Base-by-base conservation (phyloP, 1,140 invertebrate species). In the Drosophila prosaltans region DNA sequence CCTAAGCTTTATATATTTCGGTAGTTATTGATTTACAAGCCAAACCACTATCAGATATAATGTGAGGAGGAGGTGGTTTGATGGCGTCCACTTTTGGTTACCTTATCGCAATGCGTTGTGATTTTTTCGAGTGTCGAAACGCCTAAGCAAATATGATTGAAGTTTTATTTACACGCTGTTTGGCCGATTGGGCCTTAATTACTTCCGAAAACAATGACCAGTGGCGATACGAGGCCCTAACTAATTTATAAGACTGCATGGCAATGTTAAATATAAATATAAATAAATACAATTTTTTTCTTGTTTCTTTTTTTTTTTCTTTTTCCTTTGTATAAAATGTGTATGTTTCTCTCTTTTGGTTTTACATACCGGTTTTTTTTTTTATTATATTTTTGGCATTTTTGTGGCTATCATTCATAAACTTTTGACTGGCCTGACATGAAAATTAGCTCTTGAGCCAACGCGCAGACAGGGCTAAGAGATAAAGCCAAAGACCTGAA, bases 1-100 rank as follows among this genome's bases (percentile, higher is more conserved):
- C n/a, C 57, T 45, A 36, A 72, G 57, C 58, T 80, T 78, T 51
- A 51, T 51, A 51, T 51, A 51, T 51, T 86, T 86, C 78, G 84
- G 84, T 89, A 89, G 84, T 89, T 89, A 89, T 89, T 89, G 84
- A 89, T 89, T 89, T 89, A 89, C 84, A 89, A 88, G 66, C 80
- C 64, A 24, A 45, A 48, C 40, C 58, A 70, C 58, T 89, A 88
- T 86, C 80, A 65, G 71, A 67, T 45, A 66, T 64, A 69, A 68
- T 78, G 75, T 45, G 39, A 74, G 32, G 68, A 36, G 57, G 43
- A 36, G 32, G 48, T 65, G 54, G 61, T 58, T 66, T 69, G 32
- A 5, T 32, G 76, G 61, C 78, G 83, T 71, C 80, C 83, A 83
- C 79, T 81, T 82, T 51, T 51, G 45, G 45, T 79, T 78, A 48